Conservation (phyloP, 2,888 invertebrate species). For the Lissonota sp. region DNA sequence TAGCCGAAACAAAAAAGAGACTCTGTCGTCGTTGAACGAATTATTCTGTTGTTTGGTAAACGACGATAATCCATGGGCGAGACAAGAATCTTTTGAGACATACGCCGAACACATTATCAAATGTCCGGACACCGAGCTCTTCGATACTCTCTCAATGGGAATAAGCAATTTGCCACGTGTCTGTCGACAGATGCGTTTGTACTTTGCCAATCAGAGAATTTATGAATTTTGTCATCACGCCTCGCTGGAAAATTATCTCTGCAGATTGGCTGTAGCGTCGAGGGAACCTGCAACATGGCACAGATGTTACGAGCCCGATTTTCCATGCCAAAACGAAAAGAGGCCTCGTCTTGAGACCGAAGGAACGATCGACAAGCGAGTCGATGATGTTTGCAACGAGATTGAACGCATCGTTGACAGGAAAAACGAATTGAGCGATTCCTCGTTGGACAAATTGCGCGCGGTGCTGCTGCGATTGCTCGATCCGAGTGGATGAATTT, state of each 20-base stretch:
- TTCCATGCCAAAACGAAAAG: slow-evolving; percentile 69
- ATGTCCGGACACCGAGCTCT: slow-evolving; percentile 73
- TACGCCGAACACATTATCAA: slow-evolving; percentile 75
- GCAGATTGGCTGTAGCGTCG: slow-evolving; percentile 52
- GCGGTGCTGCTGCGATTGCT: slow-evolving; percentile 52
- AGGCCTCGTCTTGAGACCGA: slow-evolving; percentile 53
- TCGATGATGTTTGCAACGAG: slow-evolving; percentile 71
- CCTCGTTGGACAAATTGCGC: slow-evolving; percentile 66
- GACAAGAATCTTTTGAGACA: slow-evolving; percentile 78
- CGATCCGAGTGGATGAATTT: slow-evolving; percentile 33
- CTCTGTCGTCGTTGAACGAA: slow-evolving; percentile 66
- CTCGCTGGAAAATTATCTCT: slow-evolving; percentile 67
- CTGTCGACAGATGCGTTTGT: slow-evolving; percentile 72
- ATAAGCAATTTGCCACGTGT: slow-evolving; percentile 69
- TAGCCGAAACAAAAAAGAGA: slow-evolving; percentile 32
- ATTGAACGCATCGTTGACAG: slow-evolving; percentile 67
- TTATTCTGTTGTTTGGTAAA: slow-evolving; percentile 74
- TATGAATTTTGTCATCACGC: slow-evolving; percentile 66
- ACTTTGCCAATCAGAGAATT: slow-evolving; percentile 70
- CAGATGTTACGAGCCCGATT: slow-evolving; percentile 69
- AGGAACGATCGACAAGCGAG: slow-evolving; percentile 67
- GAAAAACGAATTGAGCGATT: slow-evolving; percentile 64
- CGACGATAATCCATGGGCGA: slow-evolving; percentile 73
- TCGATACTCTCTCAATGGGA: slow-evolving; percentile 71
- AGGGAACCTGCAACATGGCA: slow-evolving; percentile 61